These are phyloP conservation scores for Gambusia affinis DNA, from an alignment of 2,113 vertebrate genomes.

Conservation along the genomic window DNA sequence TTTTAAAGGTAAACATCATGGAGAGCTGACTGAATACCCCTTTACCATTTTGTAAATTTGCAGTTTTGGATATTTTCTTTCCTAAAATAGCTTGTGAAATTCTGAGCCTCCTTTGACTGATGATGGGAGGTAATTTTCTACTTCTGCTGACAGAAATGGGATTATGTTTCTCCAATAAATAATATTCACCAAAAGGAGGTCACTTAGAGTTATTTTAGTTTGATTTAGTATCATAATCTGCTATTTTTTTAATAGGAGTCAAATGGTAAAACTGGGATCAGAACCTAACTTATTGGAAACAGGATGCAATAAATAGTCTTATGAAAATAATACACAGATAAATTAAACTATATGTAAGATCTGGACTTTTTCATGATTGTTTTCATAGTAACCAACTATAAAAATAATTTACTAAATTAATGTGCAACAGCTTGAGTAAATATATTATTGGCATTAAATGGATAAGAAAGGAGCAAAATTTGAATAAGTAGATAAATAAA, in stretches of 20 bases:
- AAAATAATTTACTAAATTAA: not conserved
- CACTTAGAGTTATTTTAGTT: not conserved
- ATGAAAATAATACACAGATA: not conserved
- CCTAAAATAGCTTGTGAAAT: not conserved
- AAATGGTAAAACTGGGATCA: not conserved
- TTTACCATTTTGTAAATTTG: not conserved
- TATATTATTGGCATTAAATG: not conserved
- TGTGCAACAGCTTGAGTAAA: not conserved
- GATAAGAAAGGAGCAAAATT: not conserved
- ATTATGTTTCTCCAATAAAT: not conserved
- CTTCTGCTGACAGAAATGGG: not conserved
- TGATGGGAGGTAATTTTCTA: not conserved
- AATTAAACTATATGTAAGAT: not conserved
- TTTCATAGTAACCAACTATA: not conserved
- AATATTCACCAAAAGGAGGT: not conserved
- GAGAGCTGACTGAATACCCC: not conserved
- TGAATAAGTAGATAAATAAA: too few relatives aligned
- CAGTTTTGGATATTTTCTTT: not conserved
- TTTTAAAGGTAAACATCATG: not conserved
- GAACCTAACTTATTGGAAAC: not conserved
- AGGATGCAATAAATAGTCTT: not conserved
- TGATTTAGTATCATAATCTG: not conserved
- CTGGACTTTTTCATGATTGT: not conserved
- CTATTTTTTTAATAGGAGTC: not conserved
- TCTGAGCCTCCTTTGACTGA: not conserved